Base-by-base conservation (phyloP, 1,140 invertebrate genomes). In the Trissolcus basalis region DNA sequence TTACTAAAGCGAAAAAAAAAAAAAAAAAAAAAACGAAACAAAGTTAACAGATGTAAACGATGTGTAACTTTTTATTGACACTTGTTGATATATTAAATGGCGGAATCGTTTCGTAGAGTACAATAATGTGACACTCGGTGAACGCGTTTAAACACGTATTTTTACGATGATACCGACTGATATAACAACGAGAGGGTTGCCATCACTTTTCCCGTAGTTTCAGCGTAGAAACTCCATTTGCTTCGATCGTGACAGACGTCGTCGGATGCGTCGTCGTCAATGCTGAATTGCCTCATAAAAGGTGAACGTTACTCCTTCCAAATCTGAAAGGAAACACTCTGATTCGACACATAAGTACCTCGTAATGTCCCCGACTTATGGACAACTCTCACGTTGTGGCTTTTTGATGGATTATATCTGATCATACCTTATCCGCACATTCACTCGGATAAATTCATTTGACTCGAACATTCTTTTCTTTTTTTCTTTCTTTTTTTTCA, bases 231-330 rank as follows among this genome's bases (percentile, higher is more conserved):
- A 59, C 72, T 69, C 58, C 53, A 60, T 64, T 70, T 50, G 43
- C 27, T 69, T 60, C 49, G 73, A 70, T 76, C 73, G 56, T 51
- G 73, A 41, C 56, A 68, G 73, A 68, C 64, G 35, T 68, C 48
- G 58, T 48, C 44, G 44, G 51, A 68, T 63, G 33, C 47, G 43
- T 55, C 56, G 58, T 68, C 71, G 71, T 75, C 71, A 75, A 75
- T 64, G 56, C 32, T 63, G 55, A 64, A 76, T 76, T 65, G 55
- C 65, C 73, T 76, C 73, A 59, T 76, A 76, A 76, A 76, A 76
- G 54, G 65, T 44, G 55, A 70, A 70, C 70, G 65, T 50, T 44
- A 61, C 61, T 65, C 55, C 60, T 65, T 47, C 59, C 53, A 55
- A 76, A 70, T 76, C 61, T 70, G 48, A 70, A 65, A 58, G 14